These are phyloP conservation scores for Epinotia ramella DNA, from an alignment of 2,888 invertebrate species.

Conservation along the genomic window DNA sequence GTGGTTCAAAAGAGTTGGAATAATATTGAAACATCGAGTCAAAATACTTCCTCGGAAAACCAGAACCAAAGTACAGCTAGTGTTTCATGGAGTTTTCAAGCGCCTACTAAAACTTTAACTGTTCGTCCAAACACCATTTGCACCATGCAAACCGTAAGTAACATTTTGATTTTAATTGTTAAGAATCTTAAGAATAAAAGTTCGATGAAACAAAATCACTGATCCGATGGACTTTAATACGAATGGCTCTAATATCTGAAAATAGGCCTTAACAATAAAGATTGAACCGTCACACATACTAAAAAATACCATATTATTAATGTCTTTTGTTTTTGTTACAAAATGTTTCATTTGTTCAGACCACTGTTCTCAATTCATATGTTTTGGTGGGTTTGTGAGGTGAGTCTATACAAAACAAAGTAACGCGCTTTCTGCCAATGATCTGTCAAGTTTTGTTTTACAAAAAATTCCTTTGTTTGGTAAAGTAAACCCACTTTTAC, in stretches of 20 bases:
- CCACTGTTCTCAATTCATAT: not conserved
- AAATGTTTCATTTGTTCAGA: conserved; percentile 7
- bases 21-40: conserved; percentile 67
- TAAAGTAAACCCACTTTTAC: not conserved
- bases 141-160: conserved; percentile 73
- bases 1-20: conserved; percentile 79
- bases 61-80: conserved; percentile 57
- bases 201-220: not conserved
- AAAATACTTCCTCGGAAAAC: conserved; percentile 61
- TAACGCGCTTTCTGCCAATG: too few species aligned
- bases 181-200: not conserved
- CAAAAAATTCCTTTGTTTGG: too few species aligned
- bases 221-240: too few species aligned
- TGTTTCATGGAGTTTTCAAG: conserved; percentile 74
- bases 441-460: too few species aligned
- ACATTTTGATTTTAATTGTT: conserved; percentile 1
- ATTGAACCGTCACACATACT: too few species aligned
- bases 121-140: conserved; percentile 61
- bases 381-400: too few species aligned
- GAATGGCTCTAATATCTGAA: too few species aligned
- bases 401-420: too few species aligned
- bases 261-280: too few species aligned
- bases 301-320: too few species aligned
- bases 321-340: conserved; percentile 10
- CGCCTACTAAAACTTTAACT: conserved; percentile 66